Conservation (phyloP, 2,113 vertebrate genomes). For the Hippocampus comes region DNA sequence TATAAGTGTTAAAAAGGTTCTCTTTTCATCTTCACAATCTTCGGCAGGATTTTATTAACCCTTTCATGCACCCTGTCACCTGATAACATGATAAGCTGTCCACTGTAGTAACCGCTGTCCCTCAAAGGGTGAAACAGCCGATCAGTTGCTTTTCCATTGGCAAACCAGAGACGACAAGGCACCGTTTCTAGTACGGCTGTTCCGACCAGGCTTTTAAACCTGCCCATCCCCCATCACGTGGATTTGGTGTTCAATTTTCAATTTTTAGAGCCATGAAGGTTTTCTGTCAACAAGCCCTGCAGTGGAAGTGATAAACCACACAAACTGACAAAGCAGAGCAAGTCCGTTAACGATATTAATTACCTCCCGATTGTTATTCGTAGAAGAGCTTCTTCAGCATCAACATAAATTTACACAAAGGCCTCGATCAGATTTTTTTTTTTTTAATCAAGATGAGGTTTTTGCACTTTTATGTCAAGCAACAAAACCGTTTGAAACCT, state of each 20-base stretch:
- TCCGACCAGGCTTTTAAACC: too few relatives aligned
- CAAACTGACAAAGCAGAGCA: constrained; percentile 20
- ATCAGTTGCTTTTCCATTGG: neutral
- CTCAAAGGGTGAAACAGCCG: too few relatives aligned
- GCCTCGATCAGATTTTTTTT: constrained; percentile 43
- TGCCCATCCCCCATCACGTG: too few relatives aligned
- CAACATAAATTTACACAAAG: neutral
- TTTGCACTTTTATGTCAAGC: too few relatives aligned
- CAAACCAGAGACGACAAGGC: neutral
- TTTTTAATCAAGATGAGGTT: too few relatives aligned
- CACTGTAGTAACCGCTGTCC: too few relatives aligned
- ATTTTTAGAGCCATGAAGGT: neutral
- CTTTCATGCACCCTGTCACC: too few relatives aligned
- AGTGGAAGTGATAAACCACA: neutral
- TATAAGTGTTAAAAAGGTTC: neutral
- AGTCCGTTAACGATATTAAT: constrained; percentile 74
- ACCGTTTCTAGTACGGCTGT: too few relatives aligned
- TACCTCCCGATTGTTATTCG: constrained; percentile 69
- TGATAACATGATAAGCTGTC: too few relatives aligned
- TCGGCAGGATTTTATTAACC: neutral
- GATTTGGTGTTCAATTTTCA: too few relatives aligned
- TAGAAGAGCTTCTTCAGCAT: constrained; percentile 41
- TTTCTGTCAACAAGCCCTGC: neutral
- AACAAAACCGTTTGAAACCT: too few relatives aligned
- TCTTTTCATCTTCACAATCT: neutral